Conservation (phyloP, 2,797 vertebrate genomes). For the Protonibea diacanthus region DNA sequence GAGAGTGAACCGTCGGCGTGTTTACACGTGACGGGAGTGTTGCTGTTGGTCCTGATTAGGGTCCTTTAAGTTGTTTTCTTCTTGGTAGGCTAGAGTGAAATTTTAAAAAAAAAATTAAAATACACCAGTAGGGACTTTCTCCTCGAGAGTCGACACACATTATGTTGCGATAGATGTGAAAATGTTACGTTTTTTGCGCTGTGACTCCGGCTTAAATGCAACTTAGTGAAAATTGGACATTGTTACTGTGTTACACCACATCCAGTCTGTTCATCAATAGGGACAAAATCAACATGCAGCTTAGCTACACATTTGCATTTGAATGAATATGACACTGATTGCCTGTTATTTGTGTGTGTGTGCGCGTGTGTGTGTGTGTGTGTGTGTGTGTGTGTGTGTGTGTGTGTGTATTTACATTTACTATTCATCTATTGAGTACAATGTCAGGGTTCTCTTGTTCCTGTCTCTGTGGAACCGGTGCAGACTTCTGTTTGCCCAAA, state of each 20-base stretch:
- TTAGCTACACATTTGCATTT: conserved; percentile 54
- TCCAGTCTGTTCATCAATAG: conserved; percentile 43
- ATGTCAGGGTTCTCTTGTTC: conserved; percentile 51
- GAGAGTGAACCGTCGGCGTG: conserved; percentile 40
- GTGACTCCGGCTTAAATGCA: conserved; percentile 52
- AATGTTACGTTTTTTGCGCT: conserved; percentile 37
- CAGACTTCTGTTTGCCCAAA: conserved; percentile 51
- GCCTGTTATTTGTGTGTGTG: conserved; percentile 53
- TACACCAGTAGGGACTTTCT: conserved; percentile 36
- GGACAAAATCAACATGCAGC: conserved; percentile 52
- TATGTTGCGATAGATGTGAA: conserved; percentile 53
- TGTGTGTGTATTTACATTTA: conserved; percentile 45
- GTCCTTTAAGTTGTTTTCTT: conserved; percentile 41
- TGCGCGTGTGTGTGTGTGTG: conserved; percentile 20
- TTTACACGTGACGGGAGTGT: conserved; percentile 47
- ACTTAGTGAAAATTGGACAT: conserved; percentile 49
- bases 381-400: conserved; percentile 11
- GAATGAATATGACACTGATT: conserved; percentile 71
- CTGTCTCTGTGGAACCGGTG: conserved; percentile 45
- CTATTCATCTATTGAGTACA: conserved; percentile 46
- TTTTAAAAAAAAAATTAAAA: conserved; percentile 17
- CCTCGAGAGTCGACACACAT: conserved; percentile 28
- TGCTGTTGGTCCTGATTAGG: conserved; percentile 38
- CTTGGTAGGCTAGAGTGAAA: conserved; percentile 28
- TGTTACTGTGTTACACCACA: conserved; percentile 50